Conservation (phyloP, 2,113 vertebrate genomes). For the Hippocampus mohnikei region DNA sequence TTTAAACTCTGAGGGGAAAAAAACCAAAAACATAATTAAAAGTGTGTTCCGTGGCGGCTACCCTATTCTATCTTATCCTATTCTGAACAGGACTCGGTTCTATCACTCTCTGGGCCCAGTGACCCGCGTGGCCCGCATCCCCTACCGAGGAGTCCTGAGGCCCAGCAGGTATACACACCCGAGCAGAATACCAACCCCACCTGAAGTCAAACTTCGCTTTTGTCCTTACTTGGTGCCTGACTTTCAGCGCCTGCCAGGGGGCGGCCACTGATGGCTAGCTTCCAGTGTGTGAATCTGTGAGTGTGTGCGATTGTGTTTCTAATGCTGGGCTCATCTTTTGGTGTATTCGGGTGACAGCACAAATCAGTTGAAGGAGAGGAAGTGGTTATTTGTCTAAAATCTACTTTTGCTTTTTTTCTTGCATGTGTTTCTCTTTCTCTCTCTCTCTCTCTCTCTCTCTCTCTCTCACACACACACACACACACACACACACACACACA, state of each 20-base stretch:
- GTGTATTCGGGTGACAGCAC: conserved; percentile 16
- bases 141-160: conserved; percentile 93
- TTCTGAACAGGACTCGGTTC: conserved; percentile 98
- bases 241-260: conserved; percentile 30
- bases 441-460: conserved; percentile 4
- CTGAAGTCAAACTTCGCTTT: conserved; percentile 49
- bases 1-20: conserved; percentile 20
- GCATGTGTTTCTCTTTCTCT: conserved; percentile 19
- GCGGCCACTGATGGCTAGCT: conserved; percentile 51
- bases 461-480: conserved; percentile 14
- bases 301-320: conserved; percentile 12
- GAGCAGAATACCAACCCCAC: conserved; percentile 45
- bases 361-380: conserved; percentile 34
- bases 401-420: conserved; percentile 27
- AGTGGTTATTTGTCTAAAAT: conserved; percentile 49
- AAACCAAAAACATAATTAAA: neutral
- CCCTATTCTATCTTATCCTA: conserved; percentile 71
- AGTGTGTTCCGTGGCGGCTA: conserved; percentile 52
- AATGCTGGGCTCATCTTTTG: neutral
- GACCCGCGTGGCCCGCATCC: conserved; percentile 95
- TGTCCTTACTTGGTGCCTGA: conserved; percentile 51
- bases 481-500: conserved; percentile 4
- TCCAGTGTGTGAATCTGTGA: conserved; percentile 20
- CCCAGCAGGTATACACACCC: conserved; percentile 91
- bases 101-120: conserved; percentile 98